These are phyloP conservation scores for Leuciscus idus DNA, from an alignment of 2,113 vertebrate species.

Conservation along the genomic window DNA sequence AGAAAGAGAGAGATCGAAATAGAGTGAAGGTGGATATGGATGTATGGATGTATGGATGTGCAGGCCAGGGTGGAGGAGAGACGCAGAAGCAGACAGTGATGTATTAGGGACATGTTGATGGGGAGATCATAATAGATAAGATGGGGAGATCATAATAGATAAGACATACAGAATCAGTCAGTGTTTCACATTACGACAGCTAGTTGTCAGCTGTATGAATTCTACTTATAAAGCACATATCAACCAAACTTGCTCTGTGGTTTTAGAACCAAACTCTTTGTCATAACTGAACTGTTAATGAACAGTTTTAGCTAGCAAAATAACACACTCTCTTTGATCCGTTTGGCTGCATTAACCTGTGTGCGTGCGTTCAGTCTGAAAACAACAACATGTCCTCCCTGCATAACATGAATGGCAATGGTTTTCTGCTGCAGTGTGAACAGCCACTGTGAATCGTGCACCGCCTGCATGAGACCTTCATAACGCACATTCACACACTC, in stretches of 20 bases:
- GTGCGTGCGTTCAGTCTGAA: too few relatives aligned
- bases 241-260: background rate
- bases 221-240: background rate
- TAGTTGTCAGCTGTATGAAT: background rate
- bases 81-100: slow-evolving; percentile 41
- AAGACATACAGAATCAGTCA: background rate
- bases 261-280: background rate
- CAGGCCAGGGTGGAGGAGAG: slow-evolving; percentile 16
- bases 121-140: too few relatives aligned
- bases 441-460: slow-evolving; percentile 5
- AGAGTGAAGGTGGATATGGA: background rate
- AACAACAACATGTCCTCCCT: too few relatives aligned
- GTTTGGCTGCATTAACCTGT: too few relatives aligned
- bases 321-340: too few relatives aligned
- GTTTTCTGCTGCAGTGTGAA: background rate
- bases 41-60: slow-evolving; percentile 40
- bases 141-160: too few relatives aligned
- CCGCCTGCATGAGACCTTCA: background rate
- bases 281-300: background rate
- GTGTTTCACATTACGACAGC: background rate
- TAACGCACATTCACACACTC: background rate
- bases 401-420: background rate
- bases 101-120: slow-evolving; percentile 52
- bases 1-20: background rate
- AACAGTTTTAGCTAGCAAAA: background rate